These are phyloP conservation scores for Eulithis testata DNA, from an alignment of 2,888 invertebrate genomes.

Conservation along the genomic window DNA sequence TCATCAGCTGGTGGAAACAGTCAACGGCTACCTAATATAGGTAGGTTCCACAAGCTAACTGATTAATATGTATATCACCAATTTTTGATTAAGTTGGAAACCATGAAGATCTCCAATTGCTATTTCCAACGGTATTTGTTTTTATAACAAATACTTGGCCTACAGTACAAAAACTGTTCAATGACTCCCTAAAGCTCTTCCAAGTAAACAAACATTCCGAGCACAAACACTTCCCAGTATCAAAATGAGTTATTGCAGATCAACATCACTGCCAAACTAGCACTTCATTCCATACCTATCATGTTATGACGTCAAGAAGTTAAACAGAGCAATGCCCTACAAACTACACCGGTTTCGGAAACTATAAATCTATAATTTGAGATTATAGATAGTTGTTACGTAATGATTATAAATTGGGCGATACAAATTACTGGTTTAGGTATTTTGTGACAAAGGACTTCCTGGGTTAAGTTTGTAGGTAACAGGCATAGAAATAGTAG, in stretches of 20 bases:
- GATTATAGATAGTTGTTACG: background rate
- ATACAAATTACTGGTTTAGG: constrained; percentile 4
- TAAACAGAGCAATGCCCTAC: constrained; percentile 32
- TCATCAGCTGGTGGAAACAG: too few relatives aligned
- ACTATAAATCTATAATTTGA: constrained; percentile 17
- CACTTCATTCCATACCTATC: constrained; percentile 19
- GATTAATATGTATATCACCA: too few relatives aligned
- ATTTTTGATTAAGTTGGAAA: too few relatives aligned
- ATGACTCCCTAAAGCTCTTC: constrained; percentile 2
- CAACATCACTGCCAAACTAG: constrained; percentile 18
- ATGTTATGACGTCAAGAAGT: constrained; percentile 32
- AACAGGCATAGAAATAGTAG: too few relatives aligned
- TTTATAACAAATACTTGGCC: constrained; percentile 6
- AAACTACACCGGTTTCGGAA: constrained; percentile 27
- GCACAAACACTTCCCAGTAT: constrained; percentile 20
- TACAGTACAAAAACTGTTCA: constrained; percentile 10
- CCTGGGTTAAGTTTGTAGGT: background rate
- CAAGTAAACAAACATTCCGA: constrained; percentile 13
- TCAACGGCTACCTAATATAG: too few relatives aligned
- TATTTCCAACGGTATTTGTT: background rate
- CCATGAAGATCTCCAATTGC: too few relatives aligned
- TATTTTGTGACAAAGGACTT: background rate
- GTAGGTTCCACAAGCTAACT: too few relatives aligned
- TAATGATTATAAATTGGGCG: background rate
- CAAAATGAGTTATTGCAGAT: constrained; percentile 25